These are phyloP conservation scores for Anthoptus insignis DNA, from an alignment of 2,888 invertebrate genomes.

Conservation along the genomic window DNA sequence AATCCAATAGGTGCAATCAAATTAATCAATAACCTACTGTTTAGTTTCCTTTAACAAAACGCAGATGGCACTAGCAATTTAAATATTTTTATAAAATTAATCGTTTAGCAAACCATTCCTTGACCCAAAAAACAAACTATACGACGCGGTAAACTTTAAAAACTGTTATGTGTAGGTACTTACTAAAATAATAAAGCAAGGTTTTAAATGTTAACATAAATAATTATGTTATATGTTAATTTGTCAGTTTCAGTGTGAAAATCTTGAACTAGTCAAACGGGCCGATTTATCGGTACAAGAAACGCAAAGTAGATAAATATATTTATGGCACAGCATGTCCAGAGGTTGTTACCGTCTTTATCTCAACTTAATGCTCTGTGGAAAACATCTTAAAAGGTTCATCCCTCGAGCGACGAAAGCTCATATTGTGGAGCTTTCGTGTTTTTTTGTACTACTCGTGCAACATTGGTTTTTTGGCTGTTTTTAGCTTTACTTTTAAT, in stretches of 20 bases:
- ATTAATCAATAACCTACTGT: no score
- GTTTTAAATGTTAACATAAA: no score
- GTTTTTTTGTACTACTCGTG: slow-evolving; percentile 27
- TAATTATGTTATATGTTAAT: slow-evolving; percentile 46
- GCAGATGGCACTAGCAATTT: no score
- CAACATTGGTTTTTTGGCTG: slow-evolving; percentile 8
- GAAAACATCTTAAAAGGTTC: slow-evolving; percentile 80
- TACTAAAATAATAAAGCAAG: no score
- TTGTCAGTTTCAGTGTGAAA: slow-evolving; percentile 63
- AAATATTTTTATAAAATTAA: no score
- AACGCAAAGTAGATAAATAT: slow-evolving; percentile 77
- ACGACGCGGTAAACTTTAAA: background rate
- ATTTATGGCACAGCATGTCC: slow-evolving; percentile 75
- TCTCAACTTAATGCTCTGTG: slow-evolving; percentile 75
- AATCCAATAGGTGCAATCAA: no score
- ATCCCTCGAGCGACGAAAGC: slow-evolving; percentile 71
- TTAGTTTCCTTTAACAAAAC: no score
- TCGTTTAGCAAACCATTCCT: no score
- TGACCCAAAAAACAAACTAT: no score
- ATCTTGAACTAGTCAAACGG: slow-evolving; percentile 72
- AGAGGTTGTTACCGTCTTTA: slow-evolving; percentile 72
- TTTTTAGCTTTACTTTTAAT: background rate
- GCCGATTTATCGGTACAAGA: slow-evolving; percentile 76
- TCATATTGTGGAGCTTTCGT: slow-evolving; percentile 52
- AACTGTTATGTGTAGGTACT: no score